Evolutionary conservation across 92 coral and sea anemone species (phyloP), one percentile per base, ranked within the genome.

Genomic region (Pocillopora meandrina): DNA sequence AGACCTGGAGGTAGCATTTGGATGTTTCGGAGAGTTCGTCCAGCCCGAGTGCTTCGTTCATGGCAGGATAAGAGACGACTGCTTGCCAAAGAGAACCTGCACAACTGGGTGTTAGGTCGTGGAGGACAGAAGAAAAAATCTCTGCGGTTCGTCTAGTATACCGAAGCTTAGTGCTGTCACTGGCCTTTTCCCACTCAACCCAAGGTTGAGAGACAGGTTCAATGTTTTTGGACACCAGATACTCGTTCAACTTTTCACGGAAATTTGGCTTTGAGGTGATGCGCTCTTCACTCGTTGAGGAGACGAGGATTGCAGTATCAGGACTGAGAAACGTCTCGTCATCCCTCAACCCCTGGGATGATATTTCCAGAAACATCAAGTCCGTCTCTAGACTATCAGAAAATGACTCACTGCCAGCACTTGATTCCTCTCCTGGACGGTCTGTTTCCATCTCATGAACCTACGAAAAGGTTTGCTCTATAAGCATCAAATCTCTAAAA

Each of bases 281-380:
- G 47, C 67, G 82, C 71, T 80, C 86, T 17, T 80, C 90, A 36
- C 90, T 87, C 74, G 85, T 74, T 33, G 15, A 11, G 26, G 90
- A 87, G 74, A 78, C 74, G 65, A 80, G 90, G 47, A 81, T 83
- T 21, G 84, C 88, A 71, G 80, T 83, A 62, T 88, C 88, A 5
- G 88, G 88, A 82, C 87, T 75, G 34, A 88, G 91, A 58, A 88
- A 83, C 18, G 88, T 83, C 73, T 88, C 88, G 57, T 88, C 77
- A 61, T 79, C 74, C 73, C 73, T 42, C 49, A 3, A 62, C 78
- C 74, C 6, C 12, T 34, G 69, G 33, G 77, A 69, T 52, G 75
- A 76, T 82, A 84, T 84, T 61, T 88, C 83, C 58, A 81, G 87
- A 65, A 71, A 65, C 56, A 56, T 60, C 62, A 85, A 58, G 65